phyloP scores from a whole-genome alignment of 2,888 invertebrate species.

The Drosophila melanosoma region DNA sequence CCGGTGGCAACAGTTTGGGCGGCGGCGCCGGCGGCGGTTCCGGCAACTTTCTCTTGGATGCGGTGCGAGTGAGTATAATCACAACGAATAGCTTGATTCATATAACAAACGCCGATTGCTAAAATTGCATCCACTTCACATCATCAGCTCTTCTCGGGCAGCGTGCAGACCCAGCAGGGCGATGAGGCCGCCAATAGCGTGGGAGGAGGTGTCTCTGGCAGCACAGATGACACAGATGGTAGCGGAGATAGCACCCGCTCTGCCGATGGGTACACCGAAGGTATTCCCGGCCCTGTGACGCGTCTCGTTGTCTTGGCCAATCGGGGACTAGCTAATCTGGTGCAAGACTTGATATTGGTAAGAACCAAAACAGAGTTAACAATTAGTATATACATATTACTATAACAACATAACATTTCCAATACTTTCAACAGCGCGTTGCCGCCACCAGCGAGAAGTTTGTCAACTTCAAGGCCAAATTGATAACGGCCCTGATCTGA shows the following conservation, averaged over 20 bases:
- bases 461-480: conserved; percentile 96
- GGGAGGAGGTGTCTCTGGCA: conserved; percentile 75
- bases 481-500: conserved; percentile 95
- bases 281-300: conserved; percentile 94
- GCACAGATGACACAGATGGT: conserved; percentile 85
- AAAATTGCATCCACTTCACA: neutral
- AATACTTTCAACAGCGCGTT: conserved; percentile 87
- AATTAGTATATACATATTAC: too few species aligned
- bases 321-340: conserved; percentile 93
- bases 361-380: conserved; percentile 71
- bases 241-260: conserved; percentile 86
- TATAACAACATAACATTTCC: neutral
- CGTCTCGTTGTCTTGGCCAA: conserved; percentile 94
- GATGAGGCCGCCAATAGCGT: conserved; percentile 86
- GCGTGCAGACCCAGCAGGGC: conserved; percentile 88
- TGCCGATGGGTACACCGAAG: conserved; percentile 90
- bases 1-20: conserved; percentile 86
- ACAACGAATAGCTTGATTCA: neutral
- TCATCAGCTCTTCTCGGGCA: conserved; percentile 92
- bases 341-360: conserved; percentile 95
- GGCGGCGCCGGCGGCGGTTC: conserved; percentile 93
- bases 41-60: conserved; percentile 95
- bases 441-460: conserved; percentile 96
- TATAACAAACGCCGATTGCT: neutral
- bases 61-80: conserved; percentile 91